These are phyloP conservation scores for Polypterus senegalus DNA, from an alignment of 2,113 vertebrate genomes.

Conservation along the genomic window DNA sequence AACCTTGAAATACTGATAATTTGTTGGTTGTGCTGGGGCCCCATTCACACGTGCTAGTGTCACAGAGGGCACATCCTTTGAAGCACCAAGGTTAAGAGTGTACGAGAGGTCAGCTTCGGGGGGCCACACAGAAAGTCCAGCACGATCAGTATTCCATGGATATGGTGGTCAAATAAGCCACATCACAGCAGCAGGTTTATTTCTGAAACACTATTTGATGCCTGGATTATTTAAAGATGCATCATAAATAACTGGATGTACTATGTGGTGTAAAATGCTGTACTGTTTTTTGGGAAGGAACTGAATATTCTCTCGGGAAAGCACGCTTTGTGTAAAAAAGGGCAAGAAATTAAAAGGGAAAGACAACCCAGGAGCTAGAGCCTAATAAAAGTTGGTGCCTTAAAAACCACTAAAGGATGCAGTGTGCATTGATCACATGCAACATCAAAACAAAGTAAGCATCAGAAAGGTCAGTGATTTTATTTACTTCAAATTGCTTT, in stretches of 20 bases:
- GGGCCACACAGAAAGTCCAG: no score
- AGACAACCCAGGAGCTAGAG: conserved; percentile 17
- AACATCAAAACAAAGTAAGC: conserved; percentile 37
- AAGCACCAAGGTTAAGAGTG: conserved; percentile 1
- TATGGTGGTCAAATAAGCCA: no score
- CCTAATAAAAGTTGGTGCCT: conserved; percentile 28
- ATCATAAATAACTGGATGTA: no score
- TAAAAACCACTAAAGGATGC: conserved; percentile 39
- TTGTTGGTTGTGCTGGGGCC: conserved; percentile 23
- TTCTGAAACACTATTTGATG: no score
- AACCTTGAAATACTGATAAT: conserved; percentile 44
- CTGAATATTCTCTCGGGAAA: no score
- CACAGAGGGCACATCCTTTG: not conserved
- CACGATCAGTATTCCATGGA: no score
- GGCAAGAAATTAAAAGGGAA: conserved; percentile 3
- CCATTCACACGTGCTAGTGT: conserved; percentile 9
- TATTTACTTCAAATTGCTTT: conserved; percentile 46
- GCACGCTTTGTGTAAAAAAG: not conserved
- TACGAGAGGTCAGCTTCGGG: not conserved
- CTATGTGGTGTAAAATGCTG: no score
- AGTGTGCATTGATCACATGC: conserved; percentile 31
- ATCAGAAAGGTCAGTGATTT: conserved; percentile 64
- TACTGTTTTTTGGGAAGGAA: no score
- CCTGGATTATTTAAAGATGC: no score
- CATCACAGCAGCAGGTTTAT: no score